Conservation (phyloP, 1,140 invertebrate genomes). For the Arctopsyche grandis region DNA sequence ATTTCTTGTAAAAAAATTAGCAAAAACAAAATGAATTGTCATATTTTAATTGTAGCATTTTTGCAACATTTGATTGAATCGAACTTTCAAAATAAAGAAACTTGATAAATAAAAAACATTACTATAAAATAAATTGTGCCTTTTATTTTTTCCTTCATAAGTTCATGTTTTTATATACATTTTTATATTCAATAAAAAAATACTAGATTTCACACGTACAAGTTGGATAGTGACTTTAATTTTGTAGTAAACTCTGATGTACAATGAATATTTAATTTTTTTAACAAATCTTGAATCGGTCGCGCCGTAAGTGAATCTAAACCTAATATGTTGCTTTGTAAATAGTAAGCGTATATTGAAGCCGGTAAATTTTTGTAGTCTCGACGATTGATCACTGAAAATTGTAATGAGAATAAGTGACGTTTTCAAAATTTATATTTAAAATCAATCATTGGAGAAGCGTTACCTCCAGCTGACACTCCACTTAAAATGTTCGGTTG, state of each 20-base stretch:
- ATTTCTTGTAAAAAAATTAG: background rate
- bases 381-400: conserved; percentile 39
- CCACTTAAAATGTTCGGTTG: conserved; percentile 52
- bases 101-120: background rate
- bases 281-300: conserved; percentile 28
- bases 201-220: background rate
- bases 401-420: background rate
- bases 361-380: conserved; percentile 36
- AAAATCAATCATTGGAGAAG: no score
- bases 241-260: background rate
- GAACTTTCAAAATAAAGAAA: background rate
- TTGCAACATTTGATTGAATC: background rate
- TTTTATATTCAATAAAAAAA: background rate
- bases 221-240: conserved; percentile 4
- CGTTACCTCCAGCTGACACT: conserved; percentile 49
- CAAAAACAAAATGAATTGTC: background rate
- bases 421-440: background rate
- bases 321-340: conserved; percentile 27
- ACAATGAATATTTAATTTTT: background rate
- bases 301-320: conserved; percentile 28
- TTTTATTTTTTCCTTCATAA: no score
- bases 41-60: background rate
- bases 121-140: background rate
- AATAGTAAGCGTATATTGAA: conserved; percentile 37
- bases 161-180: background rate